Evolutionary conservation across 2,888 invertebrate species (phyloP), one percentile per base, ranked within the genome.

Genomic region (Lacanobia wlatinum): DNA sequence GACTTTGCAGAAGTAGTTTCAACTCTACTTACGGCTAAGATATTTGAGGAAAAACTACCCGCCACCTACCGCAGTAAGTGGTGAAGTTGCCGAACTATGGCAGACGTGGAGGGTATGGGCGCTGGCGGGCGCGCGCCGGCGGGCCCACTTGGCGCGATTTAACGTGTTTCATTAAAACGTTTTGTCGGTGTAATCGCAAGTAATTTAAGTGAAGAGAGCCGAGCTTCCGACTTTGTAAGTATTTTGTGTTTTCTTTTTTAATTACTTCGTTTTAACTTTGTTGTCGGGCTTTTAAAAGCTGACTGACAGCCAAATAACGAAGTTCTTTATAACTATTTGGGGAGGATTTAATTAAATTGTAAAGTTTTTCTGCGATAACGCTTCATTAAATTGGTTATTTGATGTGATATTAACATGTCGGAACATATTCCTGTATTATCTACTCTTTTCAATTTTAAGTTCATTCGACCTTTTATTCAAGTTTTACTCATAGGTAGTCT

Each of bases 231-330:
- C 95, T 96, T 95, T 94, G 94, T 95, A 95, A 96, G 95, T 95
- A 96, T 96, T 96, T 95, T 96, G 95, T 95, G 95, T 95, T 96
- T 95, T 95, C 95, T 95, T 96, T 96, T 96, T 96, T 96, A 96
- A 95, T 96, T 96, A 96, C 95, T 95, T 96, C 94, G 95, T 96
- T 96, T 95, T 94, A 96, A 96, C 95, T 96, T 96, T 94, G 95
- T 95, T 95, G 95, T 91, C 90, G 92, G 92, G 93, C 93, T 94
- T 94, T 95, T 95, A 94, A 95, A 95, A 94, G 94, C 94, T 95
- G 94, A 96, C 96, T 96, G 96, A 96, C 96, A 96, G 96, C 92
- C 93, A 94, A 96, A 95, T 95, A 95, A 95, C 94, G 93, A 94
- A 96, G 93, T 95, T 94, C 93, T 93, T 93, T 93, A 92, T 92